Percentiles rank a stretch among this genome's conserved stretches.
Conservation (phyloP, 2,888 invertebrate species). For the Drosophila vallismaia region DNA sequence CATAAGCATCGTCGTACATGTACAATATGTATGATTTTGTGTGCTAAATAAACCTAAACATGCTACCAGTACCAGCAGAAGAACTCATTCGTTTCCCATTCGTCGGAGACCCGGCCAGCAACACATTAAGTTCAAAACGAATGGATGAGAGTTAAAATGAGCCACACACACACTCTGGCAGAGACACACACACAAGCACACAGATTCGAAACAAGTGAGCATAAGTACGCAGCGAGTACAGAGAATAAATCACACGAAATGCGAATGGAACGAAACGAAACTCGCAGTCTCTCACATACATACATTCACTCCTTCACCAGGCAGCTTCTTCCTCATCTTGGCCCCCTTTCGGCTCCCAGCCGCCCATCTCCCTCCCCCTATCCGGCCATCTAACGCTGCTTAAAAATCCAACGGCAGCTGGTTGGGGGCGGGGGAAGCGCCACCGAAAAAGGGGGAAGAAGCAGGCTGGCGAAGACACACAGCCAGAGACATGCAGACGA, state of each 20-base stretch:
- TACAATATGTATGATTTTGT: constrained; percentile 46
- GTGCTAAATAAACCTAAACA: constrained; percentile 78
- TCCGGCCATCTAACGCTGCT: constrained; percentile 50
- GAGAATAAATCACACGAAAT: constrained; percentile 78
- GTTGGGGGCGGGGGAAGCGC: constrained; percentile 10
- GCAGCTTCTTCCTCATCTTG: constrained; percentile 18
- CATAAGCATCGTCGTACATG: constrained; percentile 17
- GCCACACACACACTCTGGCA: constrained; percentile 37
- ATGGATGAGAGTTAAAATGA: constrained; percentile 80
- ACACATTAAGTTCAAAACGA: constrained; percentile 76
- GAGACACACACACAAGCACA: constrained; percentile 22
- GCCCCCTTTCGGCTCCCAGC: constrained; percentile 6
- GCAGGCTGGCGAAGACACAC: constrained; percentile 53
- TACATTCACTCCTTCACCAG: constrained; percentile 75
- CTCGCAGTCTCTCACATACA: constrained; percentile 53
- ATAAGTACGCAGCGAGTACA: constrained; percentile 76
- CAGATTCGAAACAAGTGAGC: constrained; percentile 58
- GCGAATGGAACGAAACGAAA: constrained; percentile 67
- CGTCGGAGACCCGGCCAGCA: constrained; percentile 63
- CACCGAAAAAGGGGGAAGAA: constrained; percentile 16
- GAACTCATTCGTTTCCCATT: constrained; percentile 79
- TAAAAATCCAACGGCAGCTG: constrained; percentile 75
- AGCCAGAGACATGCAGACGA: constrained; percentile 73
- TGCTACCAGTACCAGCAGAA: constrained; percentile 55
- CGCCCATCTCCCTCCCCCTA: neutral